These are phyloP conservation scores for Stylophora pistillata DNA, from an alignment of 64 coral and sea anemone genomes.

Conservation along the genomic window DNA sequence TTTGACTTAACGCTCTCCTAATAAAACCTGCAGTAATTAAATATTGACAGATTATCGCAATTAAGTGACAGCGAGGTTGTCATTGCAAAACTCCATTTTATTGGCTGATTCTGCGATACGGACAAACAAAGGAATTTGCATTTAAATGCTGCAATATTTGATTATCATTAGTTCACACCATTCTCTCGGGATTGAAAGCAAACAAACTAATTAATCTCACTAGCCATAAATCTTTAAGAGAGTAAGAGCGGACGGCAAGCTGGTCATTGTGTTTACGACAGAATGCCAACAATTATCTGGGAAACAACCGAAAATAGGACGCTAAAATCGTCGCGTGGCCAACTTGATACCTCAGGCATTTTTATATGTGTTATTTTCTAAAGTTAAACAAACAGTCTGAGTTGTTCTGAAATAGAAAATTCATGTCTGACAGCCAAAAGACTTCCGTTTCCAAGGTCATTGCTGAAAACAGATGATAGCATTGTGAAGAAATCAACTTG, in stretches of 20 bases:
- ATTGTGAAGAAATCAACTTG: not conserved
- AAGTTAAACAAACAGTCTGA: not conserved
- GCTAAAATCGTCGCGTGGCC: too few relatives aligned
- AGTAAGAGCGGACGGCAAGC: not conserved
- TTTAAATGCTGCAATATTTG: conserved; percentile 13
- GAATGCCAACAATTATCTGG: not conserved
- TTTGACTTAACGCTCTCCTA: too few relatives aligned
- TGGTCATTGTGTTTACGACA: not conserved
- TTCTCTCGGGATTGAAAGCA: not conserved
- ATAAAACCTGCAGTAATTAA: not conserved
- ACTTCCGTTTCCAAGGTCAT: too few relatives aligned
- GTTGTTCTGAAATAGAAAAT: not conserved
- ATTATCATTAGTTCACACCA: not conserved
- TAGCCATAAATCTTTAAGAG: not conserved
- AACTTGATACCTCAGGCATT: too few relatives aligned
- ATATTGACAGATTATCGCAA: not conserved
- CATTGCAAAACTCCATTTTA: not conserved
- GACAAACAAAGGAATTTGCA: conserved; percentile 18
- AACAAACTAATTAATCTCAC: conserved; percentile 19
- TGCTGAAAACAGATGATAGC: too few relatives aligned
- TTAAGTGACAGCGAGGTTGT: not conserved
- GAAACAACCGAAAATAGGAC: not conserved
- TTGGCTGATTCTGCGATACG: not conserved
- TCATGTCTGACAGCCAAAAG: not conserved
- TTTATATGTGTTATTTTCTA: too few relatives aligned